Evolutionary conservation across 2,888 invertebrate species (phyloP), one percentile per base, ranked within the genome.

Genomic region (Sepiola atlantica): DNA sequence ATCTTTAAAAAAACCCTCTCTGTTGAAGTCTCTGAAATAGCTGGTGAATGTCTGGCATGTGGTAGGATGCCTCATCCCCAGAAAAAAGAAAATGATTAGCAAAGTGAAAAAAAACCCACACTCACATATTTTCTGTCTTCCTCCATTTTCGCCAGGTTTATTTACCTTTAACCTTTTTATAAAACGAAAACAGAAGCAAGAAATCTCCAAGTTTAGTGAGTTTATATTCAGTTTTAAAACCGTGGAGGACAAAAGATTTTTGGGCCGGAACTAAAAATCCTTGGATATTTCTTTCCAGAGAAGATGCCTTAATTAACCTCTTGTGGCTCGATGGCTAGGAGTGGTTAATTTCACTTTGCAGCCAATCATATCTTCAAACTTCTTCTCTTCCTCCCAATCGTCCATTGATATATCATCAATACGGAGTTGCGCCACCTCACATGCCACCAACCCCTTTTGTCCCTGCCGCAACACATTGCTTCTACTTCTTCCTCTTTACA

Each of bases 251-350:
- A 16, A 1, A n/a, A 77, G n/a, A 16, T 14, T n/a, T 45, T 77
- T 77, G 77, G 77, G n/a, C 77, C 14, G n/a, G 77, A 77, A 77
- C 77, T n/a, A 77, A 18, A 77, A 77, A 77, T 77, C n/a, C n/a
- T 77, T 77, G 77, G n/a, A 77, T 77, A 77, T 77, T 77, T 45
- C n/a, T 77, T 77, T 77, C 77, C 77, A 77, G 77, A 77, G n/a
- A 77, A 77, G 77, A n/a, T 77, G 77, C n/a, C 77, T 77, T 77
- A 77, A 77, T 77, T 77, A 77, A 77, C 77, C 77, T 77, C 77
- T 77, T 77, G 77, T 77, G 77, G 77, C n/a, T 77, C n/a, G 77
- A 77, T n/a, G n/a, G 77, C 16, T n/a, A 77, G 77, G 77, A 77
- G 77, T 77, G 77, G 77, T 77, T n/a, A 77, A 8, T 77, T 77